Base-by-base conservation (phyloP, 2,113 vertebrate species). In the Paraplagusia blochii region DNA sequence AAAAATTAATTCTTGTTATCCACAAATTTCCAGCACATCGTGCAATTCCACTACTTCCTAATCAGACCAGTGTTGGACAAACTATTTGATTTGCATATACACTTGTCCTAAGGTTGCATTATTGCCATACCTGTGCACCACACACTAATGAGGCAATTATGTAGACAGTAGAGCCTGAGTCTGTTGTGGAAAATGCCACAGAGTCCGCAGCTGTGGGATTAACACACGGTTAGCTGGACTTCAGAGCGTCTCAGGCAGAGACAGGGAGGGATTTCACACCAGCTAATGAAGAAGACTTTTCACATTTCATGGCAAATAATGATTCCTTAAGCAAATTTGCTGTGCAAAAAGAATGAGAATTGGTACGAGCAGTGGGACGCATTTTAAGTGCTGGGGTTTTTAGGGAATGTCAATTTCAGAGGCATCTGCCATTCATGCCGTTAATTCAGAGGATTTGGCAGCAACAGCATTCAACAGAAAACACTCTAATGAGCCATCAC, bases 131-230 rank as follows among this genome's bases (percentile, higher is more conserved):
- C 83, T 83, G 77, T 66, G 74, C 76, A 65, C 65, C 68, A 66
- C 76, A 79, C 76, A 72, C 76, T 89, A 90, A 90, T 90, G 87
- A 91, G 80, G 85, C 82, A 89, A 88, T 90, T 87, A 87, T 85
- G 76, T 82, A 80, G 74, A 86, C 69, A 79, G 75, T 67, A 79
- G 81, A 66, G 53, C 72, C 75, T 11, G 53, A 71, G 79, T 85
- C 69, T 77, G 58, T 75, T 35, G 52, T 78, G 66, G 60, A 60
- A 70, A 66, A 68, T 58, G 79, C 51, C 62, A 66, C 43, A 48
- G 66, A 72, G 73, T 61, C 74, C 48, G 19, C 65, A 77, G 69
- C 66, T 61, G 66, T 53, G 57, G 72, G 70, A 79, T 86, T 85
- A 85, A 80, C 78, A 82, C 78, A 82, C 80, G 77, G 77, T 80